These are phyloP conservation scores for Sphecodes monilicornis DNA, from an alignment of 2,888 invertebrate species.

Conservation along the genomic window DNA sequence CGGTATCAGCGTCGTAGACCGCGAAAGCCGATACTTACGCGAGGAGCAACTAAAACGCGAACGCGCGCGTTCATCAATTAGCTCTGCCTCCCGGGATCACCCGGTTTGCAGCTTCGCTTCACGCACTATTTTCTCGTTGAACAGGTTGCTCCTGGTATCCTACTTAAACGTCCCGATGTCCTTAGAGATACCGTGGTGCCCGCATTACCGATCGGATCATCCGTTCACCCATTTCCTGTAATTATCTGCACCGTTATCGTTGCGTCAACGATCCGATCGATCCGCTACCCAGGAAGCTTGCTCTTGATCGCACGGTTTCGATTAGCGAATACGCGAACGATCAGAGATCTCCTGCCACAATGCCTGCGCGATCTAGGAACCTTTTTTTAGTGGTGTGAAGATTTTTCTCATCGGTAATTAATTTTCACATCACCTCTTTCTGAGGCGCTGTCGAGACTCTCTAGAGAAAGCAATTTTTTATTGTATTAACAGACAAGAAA, in stretches of 20 bases:
- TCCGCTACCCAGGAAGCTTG: conserved; percentile 2
- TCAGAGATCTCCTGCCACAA: not conserved
- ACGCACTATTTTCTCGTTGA: conserved; percentile 43
- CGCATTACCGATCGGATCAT: conserved; percentile 35
- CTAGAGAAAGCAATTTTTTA: too few relatives aligned
- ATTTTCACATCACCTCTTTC: too few relatives aligned
- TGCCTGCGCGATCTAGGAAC: not conserved
- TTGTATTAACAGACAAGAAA: too few relatives aligned
- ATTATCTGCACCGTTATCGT: conserved; percentile 50
- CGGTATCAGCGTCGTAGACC: conserved; percentile 7
- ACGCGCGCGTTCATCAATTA: conserved; percentile 37
- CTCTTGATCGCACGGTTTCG: not conserved
- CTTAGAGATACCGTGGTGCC: conserved; percentile 36
- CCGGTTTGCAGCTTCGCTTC: not conserved
- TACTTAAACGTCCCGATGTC: conserved; percentile 35
- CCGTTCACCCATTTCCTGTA: conserved; percentile 51
- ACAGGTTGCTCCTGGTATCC: conserved; percentile 48
- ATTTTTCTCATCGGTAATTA: not conserved
- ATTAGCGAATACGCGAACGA: not conserved
- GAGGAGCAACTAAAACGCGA: conserved; percentile 13
- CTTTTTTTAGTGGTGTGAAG: not conserved
- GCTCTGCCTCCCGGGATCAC: conserved; percentile 8
- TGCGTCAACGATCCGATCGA: conserved; percentile 6
- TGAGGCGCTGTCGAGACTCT: too few relatives aligned
- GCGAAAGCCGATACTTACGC: not conserved